Evolutionary conservation across 2,888 invertebrate genomes (phyloP).

Genomic region (Halictus quadricinctus): DNA sequence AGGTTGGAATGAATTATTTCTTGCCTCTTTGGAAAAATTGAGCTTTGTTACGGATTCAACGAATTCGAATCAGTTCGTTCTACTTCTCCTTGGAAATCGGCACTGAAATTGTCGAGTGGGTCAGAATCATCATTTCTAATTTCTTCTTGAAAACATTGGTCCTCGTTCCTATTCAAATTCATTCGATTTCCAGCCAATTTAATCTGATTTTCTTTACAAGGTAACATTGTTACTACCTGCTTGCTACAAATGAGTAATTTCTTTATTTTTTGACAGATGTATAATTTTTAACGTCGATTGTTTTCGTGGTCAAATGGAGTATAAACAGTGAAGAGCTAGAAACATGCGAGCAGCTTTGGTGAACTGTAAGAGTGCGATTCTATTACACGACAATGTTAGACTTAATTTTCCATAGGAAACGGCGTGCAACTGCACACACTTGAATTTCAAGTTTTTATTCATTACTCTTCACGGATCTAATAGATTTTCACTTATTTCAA

Average conservation of each 20-base stretch:
- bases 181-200: background rate
- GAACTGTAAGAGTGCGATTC: slow-evolving; percentile 1
- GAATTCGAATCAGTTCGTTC: background rate
- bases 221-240: no score
- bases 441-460: no score
- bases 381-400: background rate
- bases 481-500: no score
- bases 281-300: no score
- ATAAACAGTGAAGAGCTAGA: background rate
- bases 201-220: background rate
- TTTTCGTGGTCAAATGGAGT: background rate
- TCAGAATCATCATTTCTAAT: background rate
- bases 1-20: background rate
- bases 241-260: no score
- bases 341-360: background rate
- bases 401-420: background rate
- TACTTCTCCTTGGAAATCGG: background rate
- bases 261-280: no score
- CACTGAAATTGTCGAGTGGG: background rate
- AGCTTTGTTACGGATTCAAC: no score
- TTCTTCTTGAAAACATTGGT: background rate
- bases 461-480: no score
- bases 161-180: background rate
- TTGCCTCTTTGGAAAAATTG: background rate
- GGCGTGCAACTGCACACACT: background rate